Evolutionary conservation across 2,888 invertebrate genomes (phyloP), one percentile per base, ranked within the genome.

Genomic region (Ornithoptera alexandrae): DNA sequence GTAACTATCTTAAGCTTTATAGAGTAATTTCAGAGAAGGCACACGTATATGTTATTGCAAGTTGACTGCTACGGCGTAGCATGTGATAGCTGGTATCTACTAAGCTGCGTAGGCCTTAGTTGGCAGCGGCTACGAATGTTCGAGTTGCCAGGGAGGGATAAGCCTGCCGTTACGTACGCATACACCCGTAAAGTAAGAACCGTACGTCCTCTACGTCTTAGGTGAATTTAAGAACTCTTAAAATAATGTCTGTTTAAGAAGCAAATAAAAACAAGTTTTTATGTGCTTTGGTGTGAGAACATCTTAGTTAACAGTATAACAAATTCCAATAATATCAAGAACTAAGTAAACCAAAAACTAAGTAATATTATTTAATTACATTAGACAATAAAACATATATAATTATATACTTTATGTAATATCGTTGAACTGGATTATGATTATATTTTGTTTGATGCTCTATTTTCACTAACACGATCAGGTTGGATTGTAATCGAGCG

Each of bases 121-220:
- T 91, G 91, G 92, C 92, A 91, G 81, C 80, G 77, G 79, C 83
- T 85, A 85, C 87, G 89, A 86, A 87, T 87, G 84, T 80, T 76
- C 80, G 80, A 86, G 84, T 87, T 89, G 92, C 91, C 91, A 90
- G 84, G 78, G 75, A 62, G 71, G 75, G 80, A 80, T 80, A 86
- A 84, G 84, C 83, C 77, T 72, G 42, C 56, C 56, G 46, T 64
- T 70, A 59, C 56, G n/a, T 65, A 68, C 39, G 39, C 36, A 65
- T n/a, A 58, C 36, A 46, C 65, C 30, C 36, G 62, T 66, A 65
- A 62, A 65, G 53, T 61, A 62, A 12, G 64, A 17, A 20, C 24
- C 17, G 30, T 50, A 65, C 46, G n/a, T 53, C 53, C 20, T 62
- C 36, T 42, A 60, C 65, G 64, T 65, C 64, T 69, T 61, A 65